phyloP scores from a whole-genome alignment of 2,797 vertebrate species.

The Loriculus beryllinus region DNA sequence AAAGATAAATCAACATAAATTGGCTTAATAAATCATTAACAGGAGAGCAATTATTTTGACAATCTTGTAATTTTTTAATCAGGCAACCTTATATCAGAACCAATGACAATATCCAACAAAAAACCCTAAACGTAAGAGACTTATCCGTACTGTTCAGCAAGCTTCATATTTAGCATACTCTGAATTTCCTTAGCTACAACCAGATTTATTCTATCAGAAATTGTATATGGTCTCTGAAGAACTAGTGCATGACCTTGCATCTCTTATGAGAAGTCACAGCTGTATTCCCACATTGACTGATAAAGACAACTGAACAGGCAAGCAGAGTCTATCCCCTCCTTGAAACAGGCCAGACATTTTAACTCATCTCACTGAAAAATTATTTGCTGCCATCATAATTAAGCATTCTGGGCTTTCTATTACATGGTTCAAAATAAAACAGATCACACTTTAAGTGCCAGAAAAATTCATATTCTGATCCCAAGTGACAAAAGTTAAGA shows the following conservation, averaged over 20 bases:
- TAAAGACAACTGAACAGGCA: slow-evolving; percentile 59
- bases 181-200: slow-evolving; percentile 47
- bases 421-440: background rate
- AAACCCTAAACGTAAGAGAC: background rate
- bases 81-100: background rate
- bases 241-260: slow-evolving; percentile 59
- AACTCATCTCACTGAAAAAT: slow-evolving; percentile 15
- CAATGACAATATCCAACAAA: background rate
- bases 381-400: background rate
- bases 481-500: background rate
- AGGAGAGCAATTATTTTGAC: background rate
- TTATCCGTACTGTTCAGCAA: slow-evolving; percentile 16
- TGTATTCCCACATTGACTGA: slow-evolving; percentile 68
- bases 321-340: background rate
- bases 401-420: slow-evolving; percentile 6
- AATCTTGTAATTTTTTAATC: background rate
- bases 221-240: slow-evolving; percentile 64
- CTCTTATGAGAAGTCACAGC: slow-evolving; percentile 66
- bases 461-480: background rate
- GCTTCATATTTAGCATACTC: slow-evolving; percentile 41
- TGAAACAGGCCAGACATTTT: slow-evolving; percentile 17
- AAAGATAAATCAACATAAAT: background rate
- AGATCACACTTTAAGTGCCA: background rate
- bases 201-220: slow-evolving; percentile 66
- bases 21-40: background rate